Evolutionary conservation across 1,140 invertebrate species (phyloP).

Genomic region (Saxidomus purpurata): DNA sequence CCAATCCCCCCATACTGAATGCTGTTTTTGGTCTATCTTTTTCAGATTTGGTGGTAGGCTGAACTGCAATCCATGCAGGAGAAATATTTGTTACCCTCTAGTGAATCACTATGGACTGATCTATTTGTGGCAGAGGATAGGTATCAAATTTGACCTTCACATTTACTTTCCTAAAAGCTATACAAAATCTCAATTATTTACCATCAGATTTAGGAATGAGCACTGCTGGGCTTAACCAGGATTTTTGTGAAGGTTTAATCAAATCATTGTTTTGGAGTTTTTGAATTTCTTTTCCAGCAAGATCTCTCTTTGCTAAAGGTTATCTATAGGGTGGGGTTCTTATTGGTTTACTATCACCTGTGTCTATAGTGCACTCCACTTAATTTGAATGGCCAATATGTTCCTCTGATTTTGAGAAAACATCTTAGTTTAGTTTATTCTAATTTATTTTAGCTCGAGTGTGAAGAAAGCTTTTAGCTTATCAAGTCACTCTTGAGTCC

Average conservation of each 20-base stretch:
- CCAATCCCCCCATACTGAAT: slow-evolving; percentile 17
- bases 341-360: slow-evolving; percentile 14
- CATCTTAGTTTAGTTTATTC: no score
- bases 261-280: background rate
- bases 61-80: background rate
- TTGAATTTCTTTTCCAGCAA: slow-evolving; percentile 32
- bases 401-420: background rate
- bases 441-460: no score
- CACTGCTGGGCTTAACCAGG: slow-evolving; percentile 9
- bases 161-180: slow-evolving; percentile 49
- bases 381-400: slow-evolving; percentile 34
- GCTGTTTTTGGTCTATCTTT: slow-evolving; percentile 39
- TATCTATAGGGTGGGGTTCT: background rate
- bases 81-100: slow-evolving; percentile 24
- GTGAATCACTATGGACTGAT: slow-evolving; percentile 18
- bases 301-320: slow-evolving; percentile 1
- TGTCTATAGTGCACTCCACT: slow-evolving; percentile 19
- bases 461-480: no score
- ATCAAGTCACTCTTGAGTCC: no score
- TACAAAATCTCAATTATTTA: background rate
- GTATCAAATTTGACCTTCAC: background rate
- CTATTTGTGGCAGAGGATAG: slow-evolving; percentile 31
- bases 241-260: background rate
- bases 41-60: slow-evolving; percentile 19
- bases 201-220: slow-evolving; percentile 17